Conservation (phyloP, 1,140 invertebrate species). For the Carcinoscorpius rotundicauda region DNA sequence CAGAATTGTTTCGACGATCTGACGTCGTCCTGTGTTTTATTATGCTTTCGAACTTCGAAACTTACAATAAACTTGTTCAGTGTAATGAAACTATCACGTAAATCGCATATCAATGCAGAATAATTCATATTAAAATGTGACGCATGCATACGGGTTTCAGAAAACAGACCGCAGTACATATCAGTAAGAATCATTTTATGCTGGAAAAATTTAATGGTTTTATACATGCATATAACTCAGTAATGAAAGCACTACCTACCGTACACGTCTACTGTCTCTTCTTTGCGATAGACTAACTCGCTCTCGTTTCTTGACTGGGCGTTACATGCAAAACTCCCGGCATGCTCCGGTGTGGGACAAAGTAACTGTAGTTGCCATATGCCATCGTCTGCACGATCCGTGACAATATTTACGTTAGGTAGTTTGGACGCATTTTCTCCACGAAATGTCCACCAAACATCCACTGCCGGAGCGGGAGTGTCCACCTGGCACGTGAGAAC, state of each 20-base stretch:
- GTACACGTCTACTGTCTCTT: constrained; percentile 23
- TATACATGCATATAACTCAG: too few species aligned
- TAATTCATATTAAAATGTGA: too few species aligned
- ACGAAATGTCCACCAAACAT: constrained; percentile 25
- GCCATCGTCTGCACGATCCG: constrained; percentile 13
- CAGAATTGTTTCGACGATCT: too few species aligned
- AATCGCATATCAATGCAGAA: too few species aligned
- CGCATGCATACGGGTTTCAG: too few species aligned
- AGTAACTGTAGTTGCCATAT: constrained; percentile 19
- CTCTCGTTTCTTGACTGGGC: constrained; percentile 21
- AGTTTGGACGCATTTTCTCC: constrained; percentile 26
- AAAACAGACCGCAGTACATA: too few species aligned
- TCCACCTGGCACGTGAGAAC: constrained; percentile 20
- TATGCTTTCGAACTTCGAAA: too few species aligned
- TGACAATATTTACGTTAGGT: constrained; percentile 17
- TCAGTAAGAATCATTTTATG: too few species aligned
- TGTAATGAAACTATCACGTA: too few species aligned
- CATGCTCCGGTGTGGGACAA: constrained; percentile 22
- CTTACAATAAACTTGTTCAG: too few species aligned
- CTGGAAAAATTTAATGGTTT: too few species aligned
- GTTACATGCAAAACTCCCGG: constrained; percentile 22
- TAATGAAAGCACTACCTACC: constrained; percentile 14
- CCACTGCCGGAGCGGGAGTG: constrained; percentile 9
- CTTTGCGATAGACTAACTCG: constrained; percentile 23
- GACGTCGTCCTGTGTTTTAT: too few species aligned